Percentiles rank a stretch among this genome's conserved stretches.
Conservation (phyloP, 2,888 invertebrate genomes). For the Enchytraeus crypticus region DNA sequence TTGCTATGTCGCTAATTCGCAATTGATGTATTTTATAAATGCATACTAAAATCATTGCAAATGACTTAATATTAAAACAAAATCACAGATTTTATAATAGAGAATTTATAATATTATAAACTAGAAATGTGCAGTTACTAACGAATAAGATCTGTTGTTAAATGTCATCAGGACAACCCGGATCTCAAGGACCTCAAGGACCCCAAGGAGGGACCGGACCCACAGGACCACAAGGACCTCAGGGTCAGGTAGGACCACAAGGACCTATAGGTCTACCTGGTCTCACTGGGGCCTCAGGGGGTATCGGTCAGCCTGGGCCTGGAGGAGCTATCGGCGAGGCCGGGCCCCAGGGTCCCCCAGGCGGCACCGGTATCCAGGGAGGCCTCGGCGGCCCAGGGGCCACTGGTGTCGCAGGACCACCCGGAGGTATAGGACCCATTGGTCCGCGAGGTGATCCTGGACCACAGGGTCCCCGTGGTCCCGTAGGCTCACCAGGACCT, state of each 20-base stretch:
- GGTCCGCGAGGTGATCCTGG: conserved; percentile 5
- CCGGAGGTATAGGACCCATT: background rate
- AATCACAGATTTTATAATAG: too few species aligned
- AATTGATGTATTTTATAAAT: too few species aligned
- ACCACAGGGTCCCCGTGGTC: conserved; percentile 7
- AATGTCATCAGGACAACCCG: too few species aligned
- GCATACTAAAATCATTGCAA: too few species aligned
- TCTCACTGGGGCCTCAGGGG: background rate
- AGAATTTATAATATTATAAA: too few species aligned
- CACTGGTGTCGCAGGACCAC: background rate
- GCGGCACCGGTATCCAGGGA: background rate
- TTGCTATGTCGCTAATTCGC: too few species aligned
- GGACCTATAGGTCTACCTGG: conserved; percentile 21
- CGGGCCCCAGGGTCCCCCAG: conserved; percentile 12
- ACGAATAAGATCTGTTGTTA: too few species aligned
- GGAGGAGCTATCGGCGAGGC: conserved; percentile 2
- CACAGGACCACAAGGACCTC: conserved; percentile 12
- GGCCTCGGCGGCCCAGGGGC: background rate
- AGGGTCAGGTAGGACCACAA: conserved; percentile 16
- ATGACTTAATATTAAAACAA: too few species aligned
- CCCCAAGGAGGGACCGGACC: conserved; percentile 12
- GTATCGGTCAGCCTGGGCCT: conserved; percentile 4
- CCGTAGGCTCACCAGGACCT: background rate
- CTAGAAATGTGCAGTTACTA: too few species aligned
- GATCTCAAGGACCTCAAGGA: conserved; percentile 10